Evolutionary conservation across 2,888 invertebrate genomes (phyloP), one percentile per base, ranked within the genome.

Genomic region (Drosophila paracracens): DNA sequence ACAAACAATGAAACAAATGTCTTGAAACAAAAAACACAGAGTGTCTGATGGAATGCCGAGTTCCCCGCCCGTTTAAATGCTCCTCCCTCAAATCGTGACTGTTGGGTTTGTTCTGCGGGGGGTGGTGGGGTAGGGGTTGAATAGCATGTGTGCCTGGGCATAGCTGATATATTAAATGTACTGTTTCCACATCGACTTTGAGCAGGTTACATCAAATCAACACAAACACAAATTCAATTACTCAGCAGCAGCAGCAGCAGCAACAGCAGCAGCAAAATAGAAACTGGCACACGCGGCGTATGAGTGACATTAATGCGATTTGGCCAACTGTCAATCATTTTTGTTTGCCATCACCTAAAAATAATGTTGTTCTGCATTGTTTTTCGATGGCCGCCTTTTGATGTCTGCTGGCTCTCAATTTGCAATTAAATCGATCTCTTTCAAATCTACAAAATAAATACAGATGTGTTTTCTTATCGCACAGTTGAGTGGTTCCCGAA

Each of bases 261-360:
- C n/a, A n/a, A 38, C 18, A 29, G 40, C 21, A 21, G 21, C 27
- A 29, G 27, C 38, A 27, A 29, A 53, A 53, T 29, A 6, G 48
- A 66, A 63, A 64, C 48, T 53, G 61, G 48, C 51, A 54, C 63
- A 76, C 63, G 57, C 48, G 53, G 70, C 79, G 81, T 82, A 82
- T 83, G 86, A 83, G 77, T 90, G 91, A 91, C 91, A 92, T 84
- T 91, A 91, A 91, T 91, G 70, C 82, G 81, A 91, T 91, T 92
- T 80, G 69, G 67, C 72, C 79, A 81, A 81, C 79, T 89, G 91
- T 83, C 91, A 92, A 90, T 91, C 90, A 91, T 83, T 79, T 78
- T 76, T 74, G 57, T 79, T 66, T 76, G 58, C 56, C 70, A 66
- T 52, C 27, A 56, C 53, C 67, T 60, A 60, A 40, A 76, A 75